These are phyloP conservation scores for Pagetopsis macropterus DNA, from an alignment of 2,797 vertebrate species.

Conservation along the genomic window DNA sequence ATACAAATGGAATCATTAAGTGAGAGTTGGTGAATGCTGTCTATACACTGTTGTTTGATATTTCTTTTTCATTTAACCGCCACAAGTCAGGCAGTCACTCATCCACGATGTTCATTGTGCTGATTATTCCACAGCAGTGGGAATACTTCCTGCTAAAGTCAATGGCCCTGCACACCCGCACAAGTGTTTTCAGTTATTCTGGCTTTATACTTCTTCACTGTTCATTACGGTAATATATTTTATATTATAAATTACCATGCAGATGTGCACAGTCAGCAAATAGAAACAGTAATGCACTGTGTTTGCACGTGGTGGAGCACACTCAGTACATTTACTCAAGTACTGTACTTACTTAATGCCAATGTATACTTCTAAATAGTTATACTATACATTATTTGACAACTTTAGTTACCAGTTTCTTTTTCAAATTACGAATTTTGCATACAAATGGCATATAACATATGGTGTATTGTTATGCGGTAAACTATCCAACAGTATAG, in stretches of 20 bases:
- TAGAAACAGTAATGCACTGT: not conserved
- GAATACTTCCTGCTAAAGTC: not conserved
- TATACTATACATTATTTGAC: too few species aligned
- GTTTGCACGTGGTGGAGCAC: not conserved
- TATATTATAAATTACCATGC: too few species aligned
- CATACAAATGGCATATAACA: too few species aligned
- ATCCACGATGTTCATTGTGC: not conserved
- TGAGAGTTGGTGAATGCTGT: not conserved
- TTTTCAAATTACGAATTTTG: too few species aligned
- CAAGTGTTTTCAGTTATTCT: conserved; percentile 4
- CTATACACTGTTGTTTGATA: too few species aligned
- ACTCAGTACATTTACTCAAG: too few species aligned
- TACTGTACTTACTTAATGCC: too few species aligned
- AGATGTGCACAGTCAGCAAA: not conserved
- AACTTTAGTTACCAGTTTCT: too few species aligned
- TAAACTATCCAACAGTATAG: too few species aligned
- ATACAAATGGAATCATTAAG: conserved; percentile 22
- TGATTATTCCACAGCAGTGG: not conserved
- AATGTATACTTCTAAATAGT: too few species aligned
- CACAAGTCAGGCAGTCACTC: not conserved
- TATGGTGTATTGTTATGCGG: too few species aligned
- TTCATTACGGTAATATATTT: too few species aligned
- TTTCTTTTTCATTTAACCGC: not conserved
- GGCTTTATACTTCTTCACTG: not conserved
- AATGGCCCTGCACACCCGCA: not conserved